Evolutionary conservation across 2,797 vertebrate genomes (phyloP).

Genomic region (Coilia nasus): DNA sequence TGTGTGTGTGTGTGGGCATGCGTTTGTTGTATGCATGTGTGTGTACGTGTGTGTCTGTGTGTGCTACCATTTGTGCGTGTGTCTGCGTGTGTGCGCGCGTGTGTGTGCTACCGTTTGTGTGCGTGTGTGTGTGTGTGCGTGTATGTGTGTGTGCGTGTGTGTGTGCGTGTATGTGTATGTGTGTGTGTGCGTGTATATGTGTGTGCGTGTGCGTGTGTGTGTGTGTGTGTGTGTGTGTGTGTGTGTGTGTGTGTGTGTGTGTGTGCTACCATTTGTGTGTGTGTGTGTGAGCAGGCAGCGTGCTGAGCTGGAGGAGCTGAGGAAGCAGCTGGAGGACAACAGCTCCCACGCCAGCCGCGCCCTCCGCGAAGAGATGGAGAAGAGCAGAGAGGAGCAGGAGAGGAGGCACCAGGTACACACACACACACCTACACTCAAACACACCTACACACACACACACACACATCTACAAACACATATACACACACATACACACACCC

Average conservation of each 20-base stretch:
- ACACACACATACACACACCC: not conserved
- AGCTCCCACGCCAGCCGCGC: constrained; percentile 74
- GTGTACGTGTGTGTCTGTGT: not conserved
- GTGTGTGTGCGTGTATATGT: too few relatives aligned
- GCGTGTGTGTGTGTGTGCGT: not conserved
- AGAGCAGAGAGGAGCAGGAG: constrained; percentile 86
- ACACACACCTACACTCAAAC: not conserved
- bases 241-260: not conserved
- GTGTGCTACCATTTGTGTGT: constrained; percentile 19
- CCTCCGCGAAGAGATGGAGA: constrained; percentile 84
- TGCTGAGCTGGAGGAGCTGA: constrained; percentile 83
- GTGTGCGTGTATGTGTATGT: too few relatives aligned
- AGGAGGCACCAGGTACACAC: constrained; percentile 84
- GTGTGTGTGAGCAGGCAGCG: constrained; percentile 79
- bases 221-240: not conserved
- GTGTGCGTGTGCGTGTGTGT: not conserved
- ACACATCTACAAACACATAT: not conserved
- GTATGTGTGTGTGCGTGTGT: too few relatives aligned
- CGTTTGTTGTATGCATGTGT: too few relatives aligned
- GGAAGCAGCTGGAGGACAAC: constrained; percentile 86
- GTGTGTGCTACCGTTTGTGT: constrained; percentile 23
- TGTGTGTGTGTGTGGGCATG: too few relatives aligned
- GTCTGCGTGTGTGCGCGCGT: not conserved
- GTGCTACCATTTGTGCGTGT: not conserved
- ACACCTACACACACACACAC: not conserved